Evolutionary conservation across 2,888 invertebrate genomes (phyloP).

Genomic region (Liodrosophila aerea): DNA sequence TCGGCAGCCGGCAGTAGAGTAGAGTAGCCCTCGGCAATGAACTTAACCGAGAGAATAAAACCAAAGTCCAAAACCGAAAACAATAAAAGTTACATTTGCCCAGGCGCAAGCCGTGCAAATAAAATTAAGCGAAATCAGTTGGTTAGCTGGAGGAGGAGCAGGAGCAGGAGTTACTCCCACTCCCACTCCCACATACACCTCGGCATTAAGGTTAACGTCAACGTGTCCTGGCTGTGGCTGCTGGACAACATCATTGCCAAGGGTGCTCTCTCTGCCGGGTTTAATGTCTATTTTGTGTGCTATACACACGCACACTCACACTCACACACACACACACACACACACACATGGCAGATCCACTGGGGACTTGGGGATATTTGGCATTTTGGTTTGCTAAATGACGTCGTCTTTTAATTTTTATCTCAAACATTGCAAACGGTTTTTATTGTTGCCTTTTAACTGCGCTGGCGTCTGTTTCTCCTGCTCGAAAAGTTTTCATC

Average conservation of each 20-base stretch:
- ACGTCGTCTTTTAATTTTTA: slow-evolving; percentile 81
- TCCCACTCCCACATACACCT: slow-evolving; percentile 36
- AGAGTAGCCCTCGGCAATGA: slow-evolving; percentile 39
- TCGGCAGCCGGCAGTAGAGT: not conserved
- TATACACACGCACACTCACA: slow-evolving; percentile 49
- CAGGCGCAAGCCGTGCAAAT: slow-evolving; percentile 60
- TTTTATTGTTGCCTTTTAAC: slow-evolving; percentile 75
- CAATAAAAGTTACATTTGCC: slow-evolving; percentile 73
- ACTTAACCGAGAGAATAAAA: slow-evolving; percentile 58
- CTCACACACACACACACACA: slow-evolving; percentile 44
- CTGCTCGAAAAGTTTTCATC: too few relatives aligned
- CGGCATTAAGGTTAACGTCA: slow-evolving; percentile 3
- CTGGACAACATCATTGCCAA: slow-evolving; percentile 40
- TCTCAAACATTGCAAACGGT: slow-evolving; percentile 78
- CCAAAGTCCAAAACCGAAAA: slow-evolving; percentile 74
- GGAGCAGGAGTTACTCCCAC: not conserved
- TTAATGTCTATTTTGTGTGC: slow-evolving; percentile 77
- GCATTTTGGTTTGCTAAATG: slow-evolving; percentile 68
- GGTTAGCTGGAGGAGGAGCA: slow-evolving; percentile 16
- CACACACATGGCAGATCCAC: slow-evolving; percentile 35
- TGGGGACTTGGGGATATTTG: slow-evolving; percentile 29
- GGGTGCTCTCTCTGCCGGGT: slow-evolving; percentile 37
- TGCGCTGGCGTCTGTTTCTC: slow-evolving; percentile 68
- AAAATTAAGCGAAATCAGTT: slow-evolving; percentile 73
- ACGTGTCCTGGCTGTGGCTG: slow-evolving; percentile 32